These are phyloP conservation scores for Mormyrops boulengeri DNA, from an alignment of 2,797 vertebrate genomes.

Conservation along the genomic window DNA sequence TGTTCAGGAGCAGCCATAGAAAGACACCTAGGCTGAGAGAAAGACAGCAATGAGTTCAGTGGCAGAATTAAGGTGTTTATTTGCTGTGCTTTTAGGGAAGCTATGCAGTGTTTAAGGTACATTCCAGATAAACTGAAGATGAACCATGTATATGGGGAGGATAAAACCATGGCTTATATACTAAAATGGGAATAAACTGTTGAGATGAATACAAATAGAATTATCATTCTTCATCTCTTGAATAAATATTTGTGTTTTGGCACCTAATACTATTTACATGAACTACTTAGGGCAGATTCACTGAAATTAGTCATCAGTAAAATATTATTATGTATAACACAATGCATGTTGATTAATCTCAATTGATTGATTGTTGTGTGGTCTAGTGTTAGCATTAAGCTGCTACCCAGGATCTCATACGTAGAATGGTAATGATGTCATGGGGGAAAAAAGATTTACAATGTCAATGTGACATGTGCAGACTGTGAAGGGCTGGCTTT, in stretches of 20 bases:
- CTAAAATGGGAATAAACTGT: not conserved
- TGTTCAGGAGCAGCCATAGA: slow-evolving; percentile 20
- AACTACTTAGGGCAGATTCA: not conserved
- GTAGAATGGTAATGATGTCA: not conserved
- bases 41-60: slow-evolving; percentile 17
- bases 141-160: not conserved
- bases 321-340: not conserved
- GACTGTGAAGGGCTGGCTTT: not conserved
- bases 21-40: slow-evolving; percentile 1
- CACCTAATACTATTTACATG: not conserved
- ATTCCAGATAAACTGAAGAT: not conserved
- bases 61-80: slow-evolving; percentile 22
- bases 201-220: not conserved
- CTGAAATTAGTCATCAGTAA: not conserved
- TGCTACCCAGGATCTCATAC: not conserved
- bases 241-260: slow-evolving; percentile 4
- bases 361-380: not conserved
- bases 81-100: not conserved
- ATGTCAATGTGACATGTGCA: not conserved
- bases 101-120: slow-evolving; percentile 16
- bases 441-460: not conserved
- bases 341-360: not conserved
- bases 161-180: not conserved
- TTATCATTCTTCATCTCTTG: not conserved
- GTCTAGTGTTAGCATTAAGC: not conserved